Evolutionary conservation across 1,140 invertebrate genomes (phyloP).

Genomic region (Pogonomyrmex californicus): DNA sequence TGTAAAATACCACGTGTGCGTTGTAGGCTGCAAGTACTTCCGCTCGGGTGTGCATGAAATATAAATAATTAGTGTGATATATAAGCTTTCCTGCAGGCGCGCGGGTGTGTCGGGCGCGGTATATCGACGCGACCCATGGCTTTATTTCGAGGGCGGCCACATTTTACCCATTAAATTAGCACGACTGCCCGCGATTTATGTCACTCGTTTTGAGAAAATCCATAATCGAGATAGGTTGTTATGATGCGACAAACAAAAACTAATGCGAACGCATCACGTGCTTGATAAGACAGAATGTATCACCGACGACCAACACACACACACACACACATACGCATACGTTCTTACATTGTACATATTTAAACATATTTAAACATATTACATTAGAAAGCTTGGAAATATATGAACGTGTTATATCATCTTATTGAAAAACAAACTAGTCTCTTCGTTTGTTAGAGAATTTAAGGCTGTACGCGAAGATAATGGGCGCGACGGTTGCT

Average conservation of each 20-base stretch:
- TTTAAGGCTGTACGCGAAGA: slow-evolving; percentile 35
- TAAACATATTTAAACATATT: too few species aligned
- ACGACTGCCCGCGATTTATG: slow-evolving; percentile 80
- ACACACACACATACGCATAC: background rate
- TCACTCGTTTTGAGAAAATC: slow-evolving; percentile 74
- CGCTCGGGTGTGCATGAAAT: slow-evolving; percentile 75
- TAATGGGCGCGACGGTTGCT: slow-evolving; percentile 38
- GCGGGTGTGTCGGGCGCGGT: slow-evolving; percentile 73
- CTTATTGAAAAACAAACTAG: slow-evolving; percentile 18
- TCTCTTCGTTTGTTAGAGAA: background rate
- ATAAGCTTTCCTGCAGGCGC: slow-evolving; percentile 77
- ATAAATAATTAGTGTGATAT: slow-evolving; percentile 85
- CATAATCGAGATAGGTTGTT: slow-evolving; percentile 75
- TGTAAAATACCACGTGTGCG: slow-evolving; percentile 78
- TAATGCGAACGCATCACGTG: background rate
- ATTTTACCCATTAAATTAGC: slow-evolving; percentile 83
- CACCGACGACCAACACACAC: too few species aligned
- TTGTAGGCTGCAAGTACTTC: slow-evolving; percentile 66
- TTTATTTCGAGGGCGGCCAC: slow-evolving; percentile 81
- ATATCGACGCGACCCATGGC: slow-evolving; percentile 81
- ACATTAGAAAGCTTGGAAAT: background rate
- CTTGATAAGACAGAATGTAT: background rate
- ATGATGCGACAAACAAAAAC: slow-evolving; percentile 14
- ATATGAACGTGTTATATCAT: background rate
- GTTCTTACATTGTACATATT: background rate